Percentiles rank a stretch among this genome's conserved stretches.
Conservation (phyloP, 2,113 vertebrate genomes). For the Synodontis membranacea region DNA sequence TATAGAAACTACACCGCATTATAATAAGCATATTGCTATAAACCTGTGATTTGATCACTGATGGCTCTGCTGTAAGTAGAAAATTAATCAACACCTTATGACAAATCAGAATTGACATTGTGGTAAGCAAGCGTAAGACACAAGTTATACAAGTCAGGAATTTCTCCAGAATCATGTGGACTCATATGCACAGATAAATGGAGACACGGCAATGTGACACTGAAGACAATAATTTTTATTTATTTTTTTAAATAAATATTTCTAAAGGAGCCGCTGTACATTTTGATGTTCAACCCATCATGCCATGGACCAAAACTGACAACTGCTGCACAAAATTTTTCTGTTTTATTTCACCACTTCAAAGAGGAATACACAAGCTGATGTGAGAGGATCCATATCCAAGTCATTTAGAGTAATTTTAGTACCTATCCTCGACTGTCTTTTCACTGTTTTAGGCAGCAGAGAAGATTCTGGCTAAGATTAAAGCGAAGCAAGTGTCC, state of each 20-base stretch:
- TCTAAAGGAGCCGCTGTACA: background rate
- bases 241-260: slow-evolving; percentile 9
- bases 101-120: background rate
- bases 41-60: background rate
- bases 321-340: slow-evolving; percentile 51
- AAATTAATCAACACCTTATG: background rate
- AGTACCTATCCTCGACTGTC: slow-evolving; percentile 39
- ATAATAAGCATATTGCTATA: background rate
- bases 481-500: slow-evolving; percentile 57
- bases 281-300: slow-evolving; percentile 8
- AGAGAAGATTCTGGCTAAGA: slow-evolving; percentile 48
- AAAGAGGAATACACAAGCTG: slow-evolving; percentile 45
- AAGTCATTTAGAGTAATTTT: slow-evolving; percentile 49
- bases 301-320: slow-evolving; percentile 42
- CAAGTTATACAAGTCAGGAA: background rate
- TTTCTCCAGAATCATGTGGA: background rate
- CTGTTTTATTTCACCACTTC: slow-evolving; percentile 59
- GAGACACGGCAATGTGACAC: background rate
- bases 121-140: background rate
- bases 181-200: no score
- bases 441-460: slow-evolving; percentile 50
- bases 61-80: background rate
- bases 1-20: background rate
- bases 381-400: slow-evolving; percentile 44
- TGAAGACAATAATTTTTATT: background rate